Evolutionary conservation across 2,797 vertebrate genomes (phyloP).

Genomic region (Thalassophryne amazonica): DNA sequence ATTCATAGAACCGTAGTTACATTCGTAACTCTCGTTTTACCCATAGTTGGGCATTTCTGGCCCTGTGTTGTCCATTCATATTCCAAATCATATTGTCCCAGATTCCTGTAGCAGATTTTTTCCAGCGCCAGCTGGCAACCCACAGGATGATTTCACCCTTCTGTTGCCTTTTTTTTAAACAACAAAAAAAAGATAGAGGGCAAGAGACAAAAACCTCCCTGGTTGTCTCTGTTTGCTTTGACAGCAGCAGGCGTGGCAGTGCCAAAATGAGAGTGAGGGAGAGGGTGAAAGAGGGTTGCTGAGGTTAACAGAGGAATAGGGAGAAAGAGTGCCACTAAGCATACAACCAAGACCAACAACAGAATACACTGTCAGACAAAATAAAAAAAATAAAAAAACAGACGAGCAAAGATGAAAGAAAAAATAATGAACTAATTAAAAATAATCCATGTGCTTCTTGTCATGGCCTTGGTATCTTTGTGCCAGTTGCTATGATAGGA

Average conservation of each 20-base stretch:
- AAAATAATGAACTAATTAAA: conserved; percentile 25
- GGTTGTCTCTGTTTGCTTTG: conserved; percentile 64
- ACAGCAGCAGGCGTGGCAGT: conserved; percentile 71
- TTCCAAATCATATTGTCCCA: conserved; percentile 52
- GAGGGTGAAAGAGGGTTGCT: conserved; percentile 25
- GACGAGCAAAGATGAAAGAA: neutral
- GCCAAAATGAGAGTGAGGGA: conserved; percentile 45
- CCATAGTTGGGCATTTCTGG: conserved; percentile 45
- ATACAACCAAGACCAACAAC: neutral
- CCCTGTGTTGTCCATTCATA: conserved; percentile 12
- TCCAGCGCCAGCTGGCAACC: conserved; percentile 48
- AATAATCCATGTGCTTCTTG: conserved; percentile 54
- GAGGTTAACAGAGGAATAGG: conserved; percentile 2
- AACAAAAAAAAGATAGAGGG: neutral
- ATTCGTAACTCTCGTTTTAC: too few relatives aligned
- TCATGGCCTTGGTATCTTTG: conserved; percentile 61
- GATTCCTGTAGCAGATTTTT: conserved; percentile 67
- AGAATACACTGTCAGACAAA: neutral
- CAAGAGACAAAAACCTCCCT: conserved; percentile 51
- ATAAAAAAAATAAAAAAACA: neutral
- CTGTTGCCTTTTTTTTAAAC: conserved; percentile 36
- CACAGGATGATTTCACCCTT: conserved; percentile 60
- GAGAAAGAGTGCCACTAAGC: neutral
- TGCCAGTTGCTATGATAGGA: conserved; percentile 69
- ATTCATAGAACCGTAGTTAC: too few relatives aligned